phyloP scores from a whole-genome alignment of 2,113 vertebrate species.

The Cyanocitta stelleri region DNA sequence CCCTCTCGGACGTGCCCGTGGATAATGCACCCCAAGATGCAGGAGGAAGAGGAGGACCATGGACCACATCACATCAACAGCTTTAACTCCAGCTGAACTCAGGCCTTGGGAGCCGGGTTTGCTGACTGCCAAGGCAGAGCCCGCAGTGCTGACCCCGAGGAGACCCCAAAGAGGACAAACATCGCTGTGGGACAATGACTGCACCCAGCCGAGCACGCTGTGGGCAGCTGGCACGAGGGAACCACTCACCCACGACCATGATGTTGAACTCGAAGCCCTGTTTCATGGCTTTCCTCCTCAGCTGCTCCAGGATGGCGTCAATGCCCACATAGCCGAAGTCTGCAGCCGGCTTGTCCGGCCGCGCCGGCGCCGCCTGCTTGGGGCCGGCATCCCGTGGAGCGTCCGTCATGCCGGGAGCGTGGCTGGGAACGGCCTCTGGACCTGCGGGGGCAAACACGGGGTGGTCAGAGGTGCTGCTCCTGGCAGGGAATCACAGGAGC shows the following conservation, averaged over 20 bases:
- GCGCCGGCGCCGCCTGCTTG: slow-evolving; percentile 70
- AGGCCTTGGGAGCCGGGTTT: not conserved
- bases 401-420: slow-evolving; percentile 85
- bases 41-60: rapidly evolving
- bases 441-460: not conserved
- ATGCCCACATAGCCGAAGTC: slow-evolving; percentile 97
- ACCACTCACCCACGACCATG: slow-evolving; percentile 94
- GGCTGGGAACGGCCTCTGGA: slow-evolving; percentile 64
- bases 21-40: rapidly evolving
- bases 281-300: slow-evolving; percentile 98
- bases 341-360: slow-evolving; percentile 76
- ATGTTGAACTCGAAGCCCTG: slow-evolving; percentile 98
- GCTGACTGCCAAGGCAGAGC: not conserved
- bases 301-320: slow-evolving; percentile 96
- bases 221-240: rapidly evolving
- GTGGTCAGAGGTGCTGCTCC: not conserved
- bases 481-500: not conserved
- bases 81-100: not conserved
- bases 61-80: rapidly evolving
- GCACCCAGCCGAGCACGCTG: not conserved
- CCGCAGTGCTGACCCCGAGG: not conserved
- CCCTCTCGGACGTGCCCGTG: rapidly evolving
- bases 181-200: rapidly evolving
- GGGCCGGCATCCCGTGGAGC: slow-evolving; percentile 60
- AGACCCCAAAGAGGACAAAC: not conserved